Base-by-base conservation (phyloP, 2,888 invertebrate genomes). In the Drosophila mettleri region DNA sequence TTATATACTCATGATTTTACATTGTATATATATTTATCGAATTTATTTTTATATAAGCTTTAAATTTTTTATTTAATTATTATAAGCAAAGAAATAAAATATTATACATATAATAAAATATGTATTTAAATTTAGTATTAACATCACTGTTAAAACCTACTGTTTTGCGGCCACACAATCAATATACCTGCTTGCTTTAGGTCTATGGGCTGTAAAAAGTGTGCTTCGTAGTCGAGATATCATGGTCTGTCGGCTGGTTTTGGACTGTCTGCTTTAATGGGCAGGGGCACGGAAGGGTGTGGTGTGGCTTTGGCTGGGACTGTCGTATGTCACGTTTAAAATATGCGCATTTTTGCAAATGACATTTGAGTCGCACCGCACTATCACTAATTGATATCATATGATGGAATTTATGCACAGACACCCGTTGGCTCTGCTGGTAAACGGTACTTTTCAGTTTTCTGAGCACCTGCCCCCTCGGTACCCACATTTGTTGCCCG, bases 321-420 rank as follows among this genome's bases (percentile, higher is more conserved):
- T 63, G 77, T 78, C 66, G 82, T 78, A 62, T 69, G 80, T 88
- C 78, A 83, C 78, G 66, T 69, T 81, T 83, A 88, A 85, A 85
- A 85, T 86, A 85, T 85, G 88, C 85, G 74, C 65, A 88, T 88
- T 88, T 88, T 74, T 86, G 88, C 84, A 85, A 85, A 85, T 88
- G 85, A 83, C 85, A 85, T 88, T 88, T 83, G 87, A 87, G 84
- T 78, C 82, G 87, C 87, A 78, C 86, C 83, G 77, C 88, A 85
- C 84, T 88, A 85, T 85, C 88, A 85, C 85, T 85, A 85, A 85
- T 85, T 85, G 85, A 85, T 85, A 85, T 85, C 85, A 86, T 86
- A 85, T 88, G 85, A 83, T 83, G 83, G 77, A 83, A 83, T 87
- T 83, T 85, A 85, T 87, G 83, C 85, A 74, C 82, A 83, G 82